phyloP scores from a whole-genome alignment of 2,888 invertebrate species.

The Pocota personata region DNA sequence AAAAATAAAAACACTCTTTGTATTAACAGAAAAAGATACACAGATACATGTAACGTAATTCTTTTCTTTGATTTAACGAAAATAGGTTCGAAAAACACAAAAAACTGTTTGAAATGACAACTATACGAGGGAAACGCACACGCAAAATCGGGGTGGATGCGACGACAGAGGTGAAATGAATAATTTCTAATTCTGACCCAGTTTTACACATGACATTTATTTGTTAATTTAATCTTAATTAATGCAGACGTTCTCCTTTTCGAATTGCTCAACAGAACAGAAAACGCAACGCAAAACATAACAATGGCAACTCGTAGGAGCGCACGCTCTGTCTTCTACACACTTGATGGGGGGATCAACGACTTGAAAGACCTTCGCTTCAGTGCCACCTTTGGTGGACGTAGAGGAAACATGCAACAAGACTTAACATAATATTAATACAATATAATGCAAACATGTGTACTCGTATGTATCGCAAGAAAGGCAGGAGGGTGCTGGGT shows the following conservation, averaged over 20 bases:
- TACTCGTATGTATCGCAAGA: background rate
- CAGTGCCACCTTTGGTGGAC: slow-evolving; percentile 56
- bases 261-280: slow-evolving; percentile 59
- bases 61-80: slow-evolving; percentile 4
- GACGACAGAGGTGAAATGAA: background rate
- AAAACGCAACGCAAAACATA: slow-evolving; percentile 24
- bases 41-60: background rate
- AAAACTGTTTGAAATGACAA: slow-evolving; percentile 1
- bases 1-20: background rate
- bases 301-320: slow-evolving; percentile 44
- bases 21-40: slow-evolving; percentile 12
- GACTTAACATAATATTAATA: slow-evolving; percentile 8
- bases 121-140: background rate
- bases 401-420: slow-evolving; percentile 59
- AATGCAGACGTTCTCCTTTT: slow-evolving; percentile 74
- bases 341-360: slow-evolving; percentile 57
- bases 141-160: background rate
- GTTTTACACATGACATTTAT: slow-evolving; percentile 56
- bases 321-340: background rate
- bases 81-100: slow-evolving; percentile 1
- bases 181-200: slow-evolving; percentile 58
- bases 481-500: slow-evolving; percentile 6
- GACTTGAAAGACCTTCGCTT: slow-evolving; percentile 68
- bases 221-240: slow-evolving; percentile 73
- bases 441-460: background rate